A percentile compares a stretch with the other conserved stretches of the same genome.
Conservation (phyloP, 2,113 vertebrate species). For the Henicopernis longicauda region DNA sequence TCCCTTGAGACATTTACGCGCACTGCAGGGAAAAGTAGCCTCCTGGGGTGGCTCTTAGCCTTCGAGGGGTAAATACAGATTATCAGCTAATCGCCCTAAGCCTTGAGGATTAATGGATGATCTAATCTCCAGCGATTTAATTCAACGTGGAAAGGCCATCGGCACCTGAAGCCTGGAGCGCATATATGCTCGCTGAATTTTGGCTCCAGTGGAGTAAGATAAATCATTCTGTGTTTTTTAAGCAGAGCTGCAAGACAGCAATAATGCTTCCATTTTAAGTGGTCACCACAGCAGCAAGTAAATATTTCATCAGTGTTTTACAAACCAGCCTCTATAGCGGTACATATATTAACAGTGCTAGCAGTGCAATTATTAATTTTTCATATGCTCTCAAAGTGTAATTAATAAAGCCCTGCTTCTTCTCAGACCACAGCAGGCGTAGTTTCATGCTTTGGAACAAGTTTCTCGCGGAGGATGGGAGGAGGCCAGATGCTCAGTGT, state of each 20-base stretch:
- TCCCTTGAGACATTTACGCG: not conserved
- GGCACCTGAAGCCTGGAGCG: not conserved
- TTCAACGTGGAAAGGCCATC: not conserved
- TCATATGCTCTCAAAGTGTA: not conserved
- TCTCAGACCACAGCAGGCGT: not conserved
- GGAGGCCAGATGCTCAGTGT: not conserved
- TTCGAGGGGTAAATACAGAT: not conserved
- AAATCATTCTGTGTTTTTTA: not conserved
- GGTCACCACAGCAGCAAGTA: not conserved
- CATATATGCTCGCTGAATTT: not conserved
- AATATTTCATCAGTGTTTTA: slow-evolving; percentile 30
- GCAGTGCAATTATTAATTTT: not conserved
- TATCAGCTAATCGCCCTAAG: not conserved
- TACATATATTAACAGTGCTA: not conserved
- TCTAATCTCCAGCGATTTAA: not conserved
- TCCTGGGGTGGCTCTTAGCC: not conserved
- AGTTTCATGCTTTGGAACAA: not conserved
- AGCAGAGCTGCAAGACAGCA: not conserved
- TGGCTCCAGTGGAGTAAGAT: not conserved
- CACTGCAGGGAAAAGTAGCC: not conserved
- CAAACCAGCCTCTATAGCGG: not conserved
- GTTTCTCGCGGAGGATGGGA: not conserved
- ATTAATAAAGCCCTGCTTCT: slow-evolving; percentile 4
- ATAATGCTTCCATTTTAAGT: not conserved
- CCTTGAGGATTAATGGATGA: not conserved